Evolutionary conservation across 2,888 invertebrate genomes (phyloP).

Genomic region (Cecidostiba fungosa): DNA sequence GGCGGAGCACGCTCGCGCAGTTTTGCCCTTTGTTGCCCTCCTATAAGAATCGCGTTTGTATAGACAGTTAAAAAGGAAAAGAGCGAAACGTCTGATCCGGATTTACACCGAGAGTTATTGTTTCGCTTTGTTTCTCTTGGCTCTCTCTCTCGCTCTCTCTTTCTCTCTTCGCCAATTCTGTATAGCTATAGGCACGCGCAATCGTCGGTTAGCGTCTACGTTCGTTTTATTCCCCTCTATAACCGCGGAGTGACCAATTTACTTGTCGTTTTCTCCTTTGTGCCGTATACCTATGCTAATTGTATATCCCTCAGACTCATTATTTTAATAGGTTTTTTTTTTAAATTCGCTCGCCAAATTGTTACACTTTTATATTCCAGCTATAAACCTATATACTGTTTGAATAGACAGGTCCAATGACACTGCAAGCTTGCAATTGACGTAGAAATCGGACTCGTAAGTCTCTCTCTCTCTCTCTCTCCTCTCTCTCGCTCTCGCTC

Average conservation of each 20-base stretch:
- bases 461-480: too few species aligned
- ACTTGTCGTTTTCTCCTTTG: neutral
- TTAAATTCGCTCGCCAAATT: neutral
- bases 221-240: neutral
- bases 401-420: too few species aligned
- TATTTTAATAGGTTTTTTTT: neutral
- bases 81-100: neutral
- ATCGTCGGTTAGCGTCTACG: neutral
- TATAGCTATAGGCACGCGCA: neutral
- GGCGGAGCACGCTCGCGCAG: constrained; percentile 4
- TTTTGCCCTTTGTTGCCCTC: constrained; percentile 21
- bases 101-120: constrained; percentile 26
- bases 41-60: constrained; percentile 18
- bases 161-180: neutral
- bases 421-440: too few species aligned
- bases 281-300: neutral
- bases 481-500: too few species aligned
- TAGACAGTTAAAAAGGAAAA: constrained; percentile 15
- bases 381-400: too few species aligned
- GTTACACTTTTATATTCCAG: too few species aligned
- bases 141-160: neutral
- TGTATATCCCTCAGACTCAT: neutral
- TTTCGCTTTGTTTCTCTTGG: constrained; percentile 15
- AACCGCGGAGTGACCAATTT: neutral
- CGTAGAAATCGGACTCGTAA: too few species aligned